Base-by-base conservation (phyloP, 2,797 vertebrate genomes). In the Thaleichthys pacificus region DNA sequence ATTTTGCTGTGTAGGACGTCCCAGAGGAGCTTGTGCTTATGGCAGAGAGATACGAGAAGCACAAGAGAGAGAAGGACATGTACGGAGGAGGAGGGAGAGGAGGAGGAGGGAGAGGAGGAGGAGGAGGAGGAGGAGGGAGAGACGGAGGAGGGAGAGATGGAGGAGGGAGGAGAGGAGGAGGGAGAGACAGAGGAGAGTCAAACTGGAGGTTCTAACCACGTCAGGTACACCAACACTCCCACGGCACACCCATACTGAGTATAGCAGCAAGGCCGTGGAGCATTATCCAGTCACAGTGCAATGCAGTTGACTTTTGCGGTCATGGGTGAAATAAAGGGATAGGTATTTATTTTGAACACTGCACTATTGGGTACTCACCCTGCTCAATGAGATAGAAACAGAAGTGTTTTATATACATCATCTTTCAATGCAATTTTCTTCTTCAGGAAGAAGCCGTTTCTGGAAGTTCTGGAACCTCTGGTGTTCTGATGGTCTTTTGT, bases 11-110 rank as follows among this genome's bases (percentile, higher is more conserved):
- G 61, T 82, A 99, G 97, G 93, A 91, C 0, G 91, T 99, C 66
- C 97, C 97, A 6, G 89, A 92, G 0, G 93, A 97, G 61, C 93
- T 99, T 74, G 72, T 94, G 42, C 82, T 91, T 3, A 99, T 99
- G 97, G 95, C 97, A 38, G 93, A 96, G 74, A 91, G 96, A 77
- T 99, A 95, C 6, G 94, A 95, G 66, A 93, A 95, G 68, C 91
- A 93, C 85, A 93, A 93, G 84, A 82, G 84, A 58, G 94, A 91
- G 78, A 94, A 76, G 70, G 90, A 91, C 79, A 8, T 80, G 61
- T 78, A 51, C 70, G 85, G 80, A 68, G 72, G 87, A 56, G 84
- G 82, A 87, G 87, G 90, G 71, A 88, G 89, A 85, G 32, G 81
- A 68, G 81, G 87, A 54, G 84, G 82, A 87, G 87, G 90, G 71